Base-by-base conservation (phyloP, 2,113 vertebrate species). In the Ranitomeya imitator region DNA sequence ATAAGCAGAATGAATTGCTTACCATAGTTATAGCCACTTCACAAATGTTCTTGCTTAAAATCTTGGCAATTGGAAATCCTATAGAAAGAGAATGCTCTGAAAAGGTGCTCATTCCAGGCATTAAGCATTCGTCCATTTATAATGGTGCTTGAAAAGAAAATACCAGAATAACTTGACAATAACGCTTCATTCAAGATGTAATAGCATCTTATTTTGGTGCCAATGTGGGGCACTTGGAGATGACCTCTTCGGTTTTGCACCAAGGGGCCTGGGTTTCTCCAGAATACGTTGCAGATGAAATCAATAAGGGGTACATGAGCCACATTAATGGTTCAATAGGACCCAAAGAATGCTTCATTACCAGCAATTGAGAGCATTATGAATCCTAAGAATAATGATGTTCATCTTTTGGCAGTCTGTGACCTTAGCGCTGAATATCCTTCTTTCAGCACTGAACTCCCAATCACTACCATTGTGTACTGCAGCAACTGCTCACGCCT, bases 391-490 rank as follows among this genome's bases (percentile, higher is more conserved):
- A n/a, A 63, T 78, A 78, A 78, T 78, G 73, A 61, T 61, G 26
- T 86, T 63, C 73, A 86, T 86, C 73, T 63, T 86, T 86, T 86
- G 73, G 85, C 85, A 86, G 26, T 52, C 31, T 78, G 45, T 86
- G 85, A 86, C 85, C 85, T 79, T 79, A 23, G 65, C 59, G 54
- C 52, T 78, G 85, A 86, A 78, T 63, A 51, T 52, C 37, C 55
- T 86, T 78, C 73, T 86, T 78, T 77, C 45, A 86, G 74, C 73
- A 78, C 19, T 86, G 85, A 86, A 78, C 73, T 86, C 21, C 55
- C 73, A 86, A 86, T 86, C 73, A 86, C 77, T 63, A 78, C 85
- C 59, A 86, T 86, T 86, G 85, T 86, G 57, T 86, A 11, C 21
- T 77, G 63, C 14, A 79, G 71, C 37, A 86, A 86, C 19, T 14